These are phyloP conservation scores for Uropetala carovei DNA, from an alignment of 2,888 invertebrate genomes.

Conservation along the genomic window DNA sequence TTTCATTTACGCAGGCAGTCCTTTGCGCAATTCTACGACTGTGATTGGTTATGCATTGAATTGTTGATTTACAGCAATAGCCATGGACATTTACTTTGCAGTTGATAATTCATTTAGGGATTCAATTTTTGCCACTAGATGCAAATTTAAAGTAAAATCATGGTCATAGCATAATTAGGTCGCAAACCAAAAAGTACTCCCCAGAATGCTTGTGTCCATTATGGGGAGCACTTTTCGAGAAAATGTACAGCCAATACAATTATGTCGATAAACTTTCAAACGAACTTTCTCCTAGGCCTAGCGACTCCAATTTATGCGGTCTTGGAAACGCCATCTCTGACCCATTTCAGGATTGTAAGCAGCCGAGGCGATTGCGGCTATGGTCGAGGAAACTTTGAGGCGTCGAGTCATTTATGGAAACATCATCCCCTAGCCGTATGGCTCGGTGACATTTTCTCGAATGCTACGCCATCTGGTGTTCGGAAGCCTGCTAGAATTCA, in stretches of 20 bases:
- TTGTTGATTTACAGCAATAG: too few species aligned
- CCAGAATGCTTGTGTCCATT: not conserved
- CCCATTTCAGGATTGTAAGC: not conserved
- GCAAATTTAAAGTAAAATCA: too few species aligned
- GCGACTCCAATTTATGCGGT: not conserved
- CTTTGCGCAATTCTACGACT: too few species aligned
- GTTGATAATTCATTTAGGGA: too few species aligned
- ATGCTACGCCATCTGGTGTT: not conserved
- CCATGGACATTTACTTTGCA: not conserved
- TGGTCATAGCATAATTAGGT: too few species aligned
- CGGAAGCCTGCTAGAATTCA: not conserved
- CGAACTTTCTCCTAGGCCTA: not conserved
- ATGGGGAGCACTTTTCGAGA: not conserved
- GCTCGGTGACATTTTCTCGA: not conserved
- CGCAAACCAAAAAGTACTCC: not conserved
- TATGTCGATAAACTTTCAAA: not conserved
- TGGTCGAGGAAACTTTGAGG: not conserved
- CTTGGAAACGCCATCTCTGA: not conserved
- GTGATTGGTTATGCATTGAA: too few species aligned
- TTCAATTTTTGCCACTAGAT: too few species aligned
- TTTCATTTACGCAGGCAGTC: too few species aligned
- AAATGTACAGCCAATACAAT: not conserved
- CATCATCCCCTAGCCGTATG: not conserved
- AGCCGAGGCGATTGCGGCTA: not conserved
- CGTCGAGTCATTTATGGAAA: not conserved